A percentile compares a stretch with the other conserved stretches of the same genome.
These are phyloP conservation scores for Bettongia penicillata DNA, from an alignment of 2,113 vertebrate genomes.

Conservation along the genomic window DNA sequence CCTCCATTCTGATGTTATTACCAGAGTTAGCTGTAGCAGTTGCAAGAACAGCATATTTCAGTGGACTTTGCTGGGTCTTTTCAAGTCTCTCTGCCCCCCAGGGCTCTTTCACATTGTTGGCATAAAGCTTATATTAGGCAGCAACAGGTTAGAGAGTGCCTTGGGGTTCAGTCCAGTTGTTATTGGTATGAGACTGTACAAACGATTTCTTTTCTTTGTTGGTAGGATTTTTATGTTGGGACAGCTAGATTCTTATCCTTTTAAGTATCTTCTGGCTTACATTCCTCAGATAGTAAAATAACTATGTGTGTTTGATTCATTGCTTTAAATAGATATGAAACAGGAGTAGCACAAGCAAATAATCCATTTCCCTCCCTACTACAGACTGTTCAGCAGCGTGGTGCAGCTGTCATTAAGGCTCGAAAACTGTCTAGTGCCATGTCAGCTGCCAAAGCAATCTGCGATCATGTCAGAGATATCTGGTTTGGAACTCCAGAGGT, in stretches of 20 bases:
- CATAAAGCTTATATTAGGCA: neutral
- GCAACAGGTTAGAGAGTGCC: neutral
- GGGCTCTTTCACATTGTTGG: neutral
- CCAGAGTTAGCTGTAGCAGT: neutral
- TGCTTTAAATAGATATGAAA: conserved; percentile 15
- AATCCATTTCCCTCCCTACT: conserved; percentile 31
- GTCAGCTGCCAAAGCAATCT: conserved; percentile 98
- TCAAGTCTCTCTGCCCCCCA: neutral
- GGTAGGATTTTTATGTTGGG: neutral
- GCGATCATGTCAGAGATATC: conserved; percentile 96
- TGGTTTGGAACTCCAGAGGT: conserved; percentile 96
- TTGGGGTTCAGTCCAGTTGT: neutral
- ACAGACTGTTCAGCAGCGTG: conserved; percentile 96
- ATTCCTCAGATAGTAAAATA: neutral
- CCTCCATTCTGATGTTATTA: neutral
- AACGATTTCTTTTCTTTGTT: neutral
- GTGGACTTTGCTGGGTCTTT: neutral
- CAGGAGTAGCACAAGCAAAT: neutral
- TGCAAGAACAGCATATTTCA: neutral
- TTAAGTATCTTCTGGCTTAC: neutral
- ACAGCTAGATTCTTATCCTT: neutral
- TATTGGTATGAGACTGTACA: neutral
- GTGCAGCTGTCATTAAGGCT: conserved; percentile 95
- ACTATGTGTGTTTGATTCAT: neutral
- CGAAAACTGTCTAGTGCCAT: conserved; percentile 98